Base-by-base conservation (phyloP, 1,140 invertebrate species). In the Drosophila subobscura region DNA sequence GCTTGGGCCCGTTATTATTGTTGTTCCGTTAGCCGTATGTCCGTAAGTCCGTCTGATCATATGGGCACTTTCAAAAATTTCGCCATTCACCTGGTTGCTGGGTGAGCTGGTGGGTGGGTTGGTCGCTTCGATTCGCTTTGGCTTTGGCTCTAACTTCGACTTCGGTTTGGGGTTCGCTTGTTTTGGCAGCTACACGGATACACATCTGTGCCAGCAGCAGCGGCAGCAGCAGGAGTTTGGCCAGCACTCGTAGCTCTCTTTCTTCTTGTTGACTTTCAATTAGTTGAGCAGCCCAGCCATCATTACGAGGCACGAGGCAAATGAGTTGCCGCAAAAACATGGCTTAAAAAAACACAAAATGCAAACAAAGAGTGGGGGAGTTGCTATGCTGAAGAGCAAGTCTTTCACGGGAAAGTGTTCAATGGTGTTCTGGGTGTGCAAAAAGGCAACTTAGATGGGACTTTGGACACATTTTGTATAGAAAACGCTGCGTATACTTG, bases 41-140 rank as follows among this genome's bases (percentile, higher is more conserved):
- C 5, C 5, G 67, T 53, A 41, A 29, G 20, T 20, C 51, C 29
- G 56, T 52, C 44, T 45, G 50, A 16, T 64, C 68, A 53, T 53
- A 27, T 60, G 44, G 71, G 59, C 53, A 74, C 71, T 74, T 74
- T 74, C 71, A 73, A 73, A 74, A 74, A 74, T 74, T 74, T 74
- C 71, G 71, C 71, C 71, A 74, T 74, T 74, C 71, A 66, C 71
- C 53, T 29, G 64, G 37, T 25, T n/a, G 25, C 33, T 14, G 22
- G 20, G 3, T 49, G 33, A 33, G 10, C 37, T 16, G 65, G 29
- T 37, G 65, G 23, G 29, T 40, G 65, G 20, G 29, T 50, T 54
- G 45, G 61, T 37, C 20, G 20, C n/a, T 61, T 63, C 49, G 54
- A 41, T 49, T 56, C 14, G 63, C 16, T 20, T 20, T 20, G 16